These are phyloP conservation scores for Tineola bisselliella DNA, from an alignment of 2,888 invertebrate species.

Conservation along the genomic window DNA sequence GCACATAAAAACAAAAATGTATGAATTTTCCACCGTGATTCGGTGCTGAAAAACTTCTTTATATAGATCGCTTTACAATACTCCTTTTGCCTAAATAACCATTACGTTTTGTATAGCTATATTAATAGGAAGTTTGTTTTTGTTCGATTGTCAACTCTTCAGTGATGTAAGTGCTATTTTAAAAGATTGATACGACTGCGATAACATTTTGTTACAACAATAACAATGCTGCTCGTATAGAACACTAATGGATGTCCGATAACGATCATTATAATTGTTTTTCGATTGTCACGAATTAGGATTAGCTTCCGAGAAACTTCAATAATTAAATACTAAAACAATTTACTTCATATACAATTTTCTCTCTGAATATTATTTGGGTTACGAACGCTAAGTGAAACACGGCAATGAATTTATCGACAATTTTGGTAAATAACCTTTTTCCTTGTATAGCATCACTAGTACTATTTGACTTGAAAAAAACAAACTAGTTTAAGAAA, in stretches of 20 bases:
- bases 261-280: not conserved
- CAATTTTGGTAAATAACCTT: not conserved
- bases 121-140: too few relatives aligned
- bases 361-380: not conserved
- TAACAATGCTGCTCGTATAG: not conserved
- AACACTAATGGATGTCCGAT: not conserved
- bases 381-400: not conserved
- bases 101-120: too few relatives aligned
- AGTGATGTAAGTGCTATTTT: not conserved
- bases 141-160: not conserved
- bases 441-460: constrained; percentile 2
- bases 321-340: not conserved
- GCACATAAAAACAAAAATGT: too few relatives aligned
- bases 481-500: not conserved
- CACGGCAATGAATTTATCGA: not conserved
- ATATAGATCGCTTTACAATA: too few relatives aligned
- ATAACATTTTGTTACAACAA: not conserved
- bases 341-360: too few relatives aligned
- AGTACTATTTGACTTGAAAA: not conserved
- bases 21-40: too few relatives aligned
- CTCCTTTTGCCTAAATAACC: too few relatives aligned
- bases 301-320: not conserved
- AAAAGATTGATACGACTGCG: not conserved
- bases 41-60: too few relatives aligned
- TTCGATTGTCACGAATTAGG: not conserved